phyloP scores from a whole-genome alignment of 2,888 invertebrate genomes.

The Caenorhabditis doughertyi region DNA sequence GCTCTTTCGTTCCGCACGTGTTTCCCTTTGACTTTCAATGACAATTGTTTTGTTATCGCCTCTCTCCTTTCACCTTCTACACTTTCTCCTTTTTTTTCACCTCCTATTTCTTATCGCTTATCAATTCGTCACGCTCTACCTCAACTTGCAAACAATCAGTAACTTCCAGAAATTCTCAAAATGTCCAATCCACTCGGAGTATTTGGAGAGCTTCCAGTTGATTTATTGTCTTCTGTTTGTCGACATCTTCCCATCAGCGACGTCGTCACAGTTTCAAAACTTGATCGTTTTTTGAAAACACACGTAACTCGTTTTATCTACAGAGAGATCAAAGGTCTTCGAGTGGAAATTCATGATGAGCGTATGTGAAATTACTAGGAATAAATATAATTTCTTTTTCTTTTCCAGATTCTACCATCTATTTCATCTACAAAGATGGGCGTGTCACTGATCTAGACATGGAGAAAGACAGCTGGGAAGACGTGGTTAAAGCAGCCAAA shows the following conservation, averaged over 20 bases:
- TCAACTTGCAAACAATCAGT: neutral
- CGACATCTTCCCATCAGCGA: conserved; percentile 42
- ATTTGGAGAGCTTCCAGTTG: conserved; percentile 44
- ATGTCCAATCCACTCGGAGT: conserved; percentile 25
- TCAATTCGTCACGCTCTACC: conserved; percentile 1
- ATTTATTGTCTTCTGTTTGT: conserved; percentile 40
- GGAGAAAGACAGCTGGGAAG: conserved; percentile 11
- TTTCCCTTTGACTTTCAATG: conserved; percentile 29
- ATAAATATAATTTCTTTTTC: neutral
- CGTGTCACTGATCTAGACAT: conserved; percentile 12
- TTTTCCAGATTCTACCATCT: conserved; percentile 22
- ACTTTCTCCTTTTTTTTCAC: conserved; percentile 45
- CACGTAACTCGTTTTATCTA: conserved; percentile 32
- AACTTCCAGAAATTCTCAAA: conserved; percentile 8
- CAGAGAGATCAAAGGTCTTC: conserved; percentile 29
- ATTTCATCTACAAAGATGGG: conserved; percentile 32
- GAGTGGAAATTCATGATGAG: conserved; percentile 25
- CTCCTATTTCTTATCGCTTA: conserved; percentile 22
- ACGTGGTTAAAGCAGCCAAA: conserved; percentile 16
- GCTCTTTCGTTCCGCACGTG: conserved; percentile 31
- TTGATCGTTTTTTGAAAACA: conserved; percentile 8
- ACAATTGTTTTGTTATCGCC: conserved; percentile 35
- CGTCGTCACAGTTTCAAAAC: conserved; percentile 20
- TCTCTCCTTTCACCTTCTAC: conserved; percentile 43
- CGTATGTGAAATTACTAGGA: conserved; percentile 18